These are phyloP conservation scores for Diorhabda sublineata DNA, from an alignment of 1,140 invertebrate genomes.

Conservation along the genomic window DNA sequence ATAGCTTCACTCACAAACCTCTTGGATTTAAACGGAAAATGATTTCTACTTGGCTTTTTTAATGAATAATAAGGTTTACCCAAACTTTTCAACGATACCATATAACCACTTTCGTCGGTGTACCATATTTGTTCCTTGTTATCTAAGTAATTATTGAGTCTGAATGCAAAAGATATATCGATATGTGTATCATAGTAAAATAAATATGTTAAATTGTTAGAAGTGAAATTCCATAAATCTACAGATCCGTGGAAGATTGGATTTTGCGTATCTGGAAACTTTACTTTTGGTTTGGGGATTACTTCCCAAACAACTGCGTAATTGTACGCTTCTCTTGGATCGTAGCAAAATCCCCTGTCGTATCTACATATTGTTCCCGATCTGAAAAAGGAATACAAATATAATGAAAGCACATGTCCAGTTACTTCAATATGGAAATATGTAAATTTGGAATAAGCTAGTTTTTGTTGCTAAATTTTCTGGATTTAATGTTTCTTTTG, in stretches of 20 bases:
- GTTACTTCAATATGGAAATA: no score
- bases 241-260: neutral
- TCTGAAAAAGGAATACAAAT: neutral
- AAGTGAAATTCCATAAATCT: constrained; percentile 2
- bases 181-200: neutral
- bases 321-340: neutral
- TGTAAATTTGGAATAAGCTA: no score
- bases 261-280: neutral
- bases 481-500: no score
- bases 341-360: constrained; percentile 8
- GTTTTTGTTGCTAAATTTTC: no score
- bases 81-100: neutral
- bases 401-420: neutral
- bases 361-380: constrained; percentile 7
- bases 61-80: no score
- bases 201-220: neutral
- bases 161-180: neutral
- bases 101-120: neutral
- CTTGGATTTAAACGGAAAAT: constrained; percentile 4
- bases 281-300: neutral
- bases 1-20: neutral
- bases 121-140: constrained; percentile 3
- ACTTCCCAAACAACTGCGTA: constrained; percentile 8
- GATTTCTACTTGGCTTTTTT: neutral
- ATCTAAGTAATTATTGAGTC: neutral